Base-by-base conservation (phyloP, 2,888 invertebrate genomes). In the Chesias legatella region DNA sequence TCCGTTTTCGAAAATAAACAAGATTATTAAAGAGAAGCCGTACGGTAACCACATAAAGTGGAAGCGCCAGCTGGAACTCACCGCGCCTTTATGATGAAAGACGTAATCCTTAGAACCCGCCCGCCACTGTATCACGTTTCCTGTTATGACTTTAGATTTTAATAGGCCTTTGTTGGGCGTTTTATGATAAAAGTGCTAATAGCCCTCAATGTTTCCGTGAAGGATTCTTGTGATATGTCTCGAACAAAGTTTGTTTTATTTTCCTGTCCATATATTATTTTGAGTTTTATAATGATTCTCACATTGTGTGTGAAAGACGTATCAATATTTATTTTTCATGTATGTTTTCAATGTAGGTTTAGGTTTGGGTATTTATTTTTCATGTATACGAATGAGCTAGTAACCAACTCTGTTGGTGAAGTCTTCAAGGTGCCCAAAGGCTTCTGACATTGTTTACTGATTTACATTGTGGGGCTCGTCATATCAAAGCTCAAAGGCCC, bases 111-210 rank as follows among this genome's bases (percentile, higher is more conserved):
- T 63, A 62, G 65, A 62, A 67, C 68, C 63, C 67, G 64, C 67
- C 69, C 60, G 69, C 75, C 78, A 73, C 77, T 71, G 73, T 84
- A 86, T 88, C 85, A 79, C 65, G 65, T 88, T 86, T 83, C 86
- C 84, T 84, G 85, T 88, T 88, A 86, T 88, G 80, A 83, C 82
- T 85, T 78, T 64, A 83, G 73, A 79, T 83, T 84, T 86, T 83
- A 80, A 84, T 79, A 68, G 64, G 59, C 65, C 75, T 84, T 84
- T 84, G 79, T 84, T 77, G 62, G 62, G 68, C 60, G 63, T 64
- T 79, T 80, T 77, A 77, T 77, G 71, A 75, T 77, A 65, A 79
- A 71, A 75, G 72, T 67, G 72, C 68, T 76, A 73, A 77, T 70
- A 73, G 59, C 63, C 75, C 73, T 75, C 73, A 79, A 79, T 73